phyloP scores from a whole-genome alignment of 2,888 invertebrate genomes.

The Sminthurides aquaticus region DNA sequence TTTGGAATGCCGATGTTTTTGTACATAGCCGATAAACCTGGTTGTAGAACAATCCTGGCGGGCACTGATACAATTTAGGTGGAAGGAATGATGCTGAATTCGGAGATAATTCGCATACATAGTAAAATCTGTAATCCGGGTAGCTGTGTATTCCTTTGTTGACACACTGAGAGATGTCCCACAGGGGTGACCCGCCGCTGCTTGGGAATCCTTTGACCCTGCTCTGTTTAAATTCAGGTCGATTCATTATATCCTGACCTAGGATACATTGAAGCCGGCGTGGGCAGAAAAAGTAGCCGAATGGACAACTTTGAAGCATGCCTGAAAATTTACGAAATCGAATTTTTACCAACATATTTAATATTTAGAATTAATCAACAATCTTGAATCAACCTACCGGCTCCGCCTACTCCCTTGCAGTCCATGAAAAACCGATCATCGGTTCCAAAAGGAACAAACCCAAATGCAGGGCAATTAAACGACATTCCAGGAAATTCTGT shows the following conservation, averaged over 20 bases:
- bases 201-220: constrained; percentile 18
- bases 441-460: constrained; percentile 22
- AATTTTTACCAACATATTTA: not conserved
- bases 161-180: constrained; percentile 27
- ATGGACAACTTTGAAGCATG: constrained; percentile 26
- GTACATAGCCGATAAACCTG: constrained; percentile 29
- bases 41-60: constrained; percentile 35
- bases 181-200: constrained; percentile 33
- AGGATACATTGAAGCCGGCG: constrained; percentile 19
- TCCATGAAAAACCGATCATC: constrained; percentile 30
- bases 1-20: constrained; percentile 30
- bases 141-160: constrained; percentile 27
- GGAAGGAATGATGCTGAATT: constrained; percentile 18
- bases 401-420: constrained; percentile 15
- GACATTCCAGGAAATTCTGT: constrained; percentile 23
- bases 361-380: too few species aligned
- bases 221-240: not conserved
- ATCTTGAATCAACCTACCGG: too few species aligned
- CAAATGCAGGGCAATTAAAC: constrained; percentile 14
- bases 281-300: constrained; percentile 32
- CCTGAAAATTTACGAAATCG: constrained; percentile 23
- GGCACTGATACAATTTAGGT: constrained; percentile 31
- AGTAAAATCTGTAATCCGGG: constrained; percentile 38
- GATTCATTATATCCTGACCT: constrained; percentile 16
- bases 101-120: constrained; percentile 25